phyloP scores from a whole-genome alignment of 2,797 vertebrate species.

The Halcyon badia region DNA sequence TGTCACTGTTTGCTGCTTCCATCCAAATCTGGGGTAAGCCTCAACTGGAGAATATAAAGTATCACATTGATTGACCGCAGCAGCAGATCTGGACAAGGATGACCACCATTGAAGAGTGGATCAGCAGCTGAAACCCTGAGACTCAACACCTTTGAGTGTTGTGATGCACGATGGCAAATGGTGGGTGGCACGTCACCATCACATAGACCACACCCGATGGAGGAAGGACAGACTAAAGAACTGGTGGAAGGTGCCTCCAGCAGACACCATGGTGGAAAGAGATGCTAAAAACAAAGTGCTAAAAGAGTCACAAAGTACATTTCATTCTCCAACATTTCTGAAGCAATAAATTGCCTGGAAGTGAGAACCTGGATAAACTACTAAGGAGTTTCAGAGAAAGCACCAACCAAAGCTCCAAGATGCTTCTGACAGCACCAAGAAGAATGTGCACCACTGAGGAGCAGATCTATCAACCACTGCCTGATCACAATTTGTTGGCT shows the following conservation, averaged over 20 bases:
- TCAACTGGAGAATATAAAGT: neutral
- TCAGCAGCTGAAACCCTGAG: neutral
- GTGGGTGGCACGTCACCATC: neutral
- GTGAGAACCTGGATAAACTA: neutral
- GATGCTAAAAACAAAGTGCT: neutral
- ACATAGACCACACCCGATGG: rapidly evolving
- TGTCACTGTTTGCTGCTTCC: neutral
- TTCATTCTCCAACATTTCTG: neutral
- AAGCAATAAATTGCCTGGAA: neutral
- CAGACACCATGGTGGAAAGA: neutral
- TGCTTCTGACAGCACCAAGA: neutral
- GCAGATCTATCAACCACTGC: slow-evolving; percentile 25
- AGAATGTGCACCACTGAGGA: neutral
- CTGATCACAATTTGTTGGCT: neutral
- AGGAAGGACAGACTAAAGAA: neutral
- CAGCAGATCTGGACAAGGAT: neutral
- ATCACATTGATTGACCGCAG: neutral
- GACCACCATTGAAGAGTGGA: rapidly evolving
- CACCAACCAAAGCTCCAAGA: neutral
- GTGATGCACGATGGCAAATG: rapidly evolving
- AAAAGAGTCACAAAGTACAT: neutral
- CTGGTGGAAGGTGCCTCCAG: neutral
- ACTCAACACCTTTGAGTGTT: neutral
- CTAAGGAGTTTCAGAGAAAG: neutral
- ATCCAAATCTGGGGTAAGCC: neutral